A percentile compares a stretch with the other conserved stretches of the same genome.
These are phyloP conservation scores for Dendrocincla tyrannina DNA, from an alignment of 2,797 vertebrate genomes.

Conservation along the genomic window DNA sequence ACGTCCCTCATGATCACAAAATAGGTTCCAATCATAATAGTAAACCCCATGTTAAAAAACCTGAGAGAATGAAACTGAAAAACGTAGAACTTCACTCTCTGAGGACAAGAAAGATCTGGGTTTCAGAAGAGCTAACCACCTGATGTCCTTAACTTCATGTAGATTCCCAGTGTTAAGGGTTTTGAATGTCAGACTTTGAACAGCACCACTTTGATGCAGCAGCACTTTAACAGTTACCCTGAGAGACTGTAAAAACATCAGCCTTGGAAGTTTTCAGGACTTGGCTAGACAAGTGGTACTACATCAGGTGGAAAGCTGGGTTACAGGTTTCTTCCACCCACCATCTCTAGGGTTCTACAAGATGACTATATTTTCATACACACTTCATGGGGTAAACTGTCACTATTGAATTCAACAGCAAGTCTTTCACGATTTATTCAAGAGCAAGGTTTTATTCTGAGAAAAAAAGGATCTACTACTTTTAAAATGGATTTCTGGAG, in stretches of 20 bases:
- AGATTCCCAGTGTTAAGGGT: not conserved
- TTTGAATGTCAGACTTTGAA: not conserved
- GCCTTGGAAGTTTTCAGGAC: not conserved
- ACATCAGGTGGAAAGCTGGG: not conserved
- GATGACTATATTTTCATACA: not conserved
- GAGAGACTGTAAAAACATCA: not conserved
- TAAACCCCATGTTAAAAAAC: not conserved
- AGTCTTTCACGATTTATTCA: not conserved
- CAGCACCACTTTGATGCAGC: not conserved
- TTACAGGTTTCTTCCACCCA: not conserved
- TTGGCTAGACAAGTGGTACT: not conserved
- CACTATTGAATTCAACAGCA: not conserved
- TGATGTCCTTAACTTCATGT: not conserved
- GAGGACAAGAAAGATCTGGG: not conserved
- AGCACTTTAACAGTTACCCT: not conserved
- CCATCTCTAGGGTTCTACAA: not conserved
- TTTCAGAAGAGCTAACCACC: not conserved
- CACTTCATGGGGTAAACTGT: not conserved
- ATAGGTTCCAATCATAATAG: not conserved
- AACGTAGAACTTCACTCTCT: not conserved
- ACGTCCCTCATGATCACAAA: not conserved
- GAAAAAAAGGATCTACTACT: not conserved
- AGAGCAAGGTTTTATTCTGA: not conserved
- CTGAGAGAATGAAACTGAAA: not conserved
- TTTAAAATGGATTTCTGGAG: not conserved